Percentiles rank a stretch among this genome's conserved stretches.
Conservation (phyloP, 2,797 vertebrate species). For the Acanthopagrus latus region DNA sequence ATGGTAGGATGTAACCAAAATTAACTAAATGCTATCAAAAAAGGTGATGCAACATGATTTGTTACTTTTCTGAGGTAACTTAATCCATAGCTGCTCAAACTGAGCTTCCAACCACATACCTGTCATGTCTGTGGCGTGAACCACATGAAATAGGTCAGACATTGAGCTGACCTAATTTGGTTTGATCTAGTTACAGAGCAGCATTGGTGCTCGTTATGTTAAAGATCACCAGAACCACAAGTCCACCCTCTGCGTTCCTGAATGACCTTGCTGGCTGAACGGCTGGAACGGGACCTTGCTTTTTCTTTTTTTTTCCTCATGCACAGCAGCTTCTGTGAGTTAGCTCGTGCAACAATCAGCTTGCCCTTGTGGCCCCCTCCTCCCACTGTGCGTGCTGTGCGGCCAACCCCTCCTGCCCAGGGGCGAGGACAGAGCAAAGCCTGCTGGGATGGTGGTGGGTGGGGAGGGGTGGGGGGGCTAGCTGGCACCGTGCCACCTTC, state of each 20-base stretch:
- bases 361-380: conserved; percentile 75
- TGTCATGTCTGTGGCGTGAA: conserved; percentile 32
- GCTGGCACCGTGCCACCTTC: conserved; percentile 76
- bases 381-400: conserved; percentile 65
- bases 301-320: conserved; percentile 7
- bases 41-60: not conserved
- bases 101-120: conserved; percentile 41
- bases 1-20: not conserved
- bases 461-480: conserved; percentile 39
- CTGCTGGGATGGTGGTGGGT: conserved; percentile 69
- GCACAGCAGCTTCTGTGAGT: conserved; percentile 59
- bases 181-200: conserved; percentile 68
- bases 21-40: not conserved
- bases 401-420: conserved; percentile 78
- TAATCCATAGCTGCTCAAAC: conserved; percentile 4
- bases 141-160: conserved; percentile 74
- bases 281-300: conserved; percentile 54
- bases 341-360: conserved; percentile 71
- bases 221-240: conserved; percentile 58
- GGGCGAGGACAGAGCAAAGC: conserved; percentile 81
- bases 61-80: not conserved
- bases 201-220: conserved; percentile 43
- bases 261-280: conserved; percentile 66
- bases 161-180: conserved; percentile 77
- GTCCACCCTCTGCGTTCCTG: conserved; percentile 54